Percentiles rank a stretch among this genome's conserved stretches.
Evolutionary conservation across 2,888 invertebrate genomes (phyloP).

Genomic region (Cephus sareptanus): DNA sequence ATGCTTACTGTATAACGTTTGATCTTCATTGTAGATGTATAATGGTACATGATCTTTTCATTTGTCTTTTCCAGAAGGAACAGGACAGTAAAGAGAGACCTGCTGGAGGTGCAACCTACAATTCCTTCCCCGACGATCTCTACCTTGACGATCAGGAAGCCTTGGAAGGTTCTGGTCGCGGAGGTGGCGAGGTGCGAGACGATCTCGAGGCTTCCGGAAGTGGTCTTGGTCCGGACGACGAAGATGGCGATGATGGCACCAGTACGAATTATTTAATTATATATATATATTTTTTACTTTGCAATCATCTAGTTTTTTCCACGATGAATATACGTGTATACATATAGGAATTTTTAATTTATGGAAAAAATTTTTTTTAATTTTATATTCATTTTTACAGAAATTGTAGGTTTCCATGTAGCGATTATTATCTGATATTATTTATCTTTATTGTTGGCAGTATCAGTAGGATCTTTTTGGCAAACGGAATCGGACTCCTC

Average conservation of each 20-base stretch:
- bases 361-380: too few relatives aligned
- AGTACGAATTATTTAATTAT: slow-evolving; percentile 36
- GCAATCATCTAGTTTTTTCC: not conserved
- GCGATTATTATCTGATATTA: not conserved
- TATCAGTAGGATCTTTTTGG: not conserved
- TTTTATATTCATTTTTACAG: too few relatives aligned
- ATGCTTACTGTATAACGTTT: not conserved
- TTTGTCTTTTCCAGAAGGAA: slow-evolving; percentile 50
- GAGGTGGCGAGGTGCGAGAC: slow-evolving; percentile 76
- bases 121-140: slow-evolving; percentile 71
- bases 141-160: slow-evolving; percentile 81
- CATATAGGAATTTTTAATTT: too few relatives aligned
- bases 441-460: not conserved
- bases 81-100: slow-evolving; percentile 52
- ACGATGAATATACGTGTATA: too few relatives aligned
- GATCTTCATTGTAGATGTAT: too few relatives aligned
- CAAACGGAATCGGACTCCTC: not conserved
- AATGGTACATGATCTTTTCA: not conserved
- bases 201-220: slow-evolving; percentile 88
- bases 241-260: slow-evolving; percentile 70
- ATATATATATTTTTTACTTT: not conserved
- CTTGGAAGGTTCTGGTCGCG: slow-evolving; percentile 77
- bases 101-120: slow-evolving; percentile 58
- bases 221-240: slow-evolving; percentile 87
- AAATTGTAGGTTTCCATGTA: too few relatives aligned